Evolutionary conservation across 2,888 invertebrate genomes (phyloP).

Genomic region (Apeira syringaria): DNA sequence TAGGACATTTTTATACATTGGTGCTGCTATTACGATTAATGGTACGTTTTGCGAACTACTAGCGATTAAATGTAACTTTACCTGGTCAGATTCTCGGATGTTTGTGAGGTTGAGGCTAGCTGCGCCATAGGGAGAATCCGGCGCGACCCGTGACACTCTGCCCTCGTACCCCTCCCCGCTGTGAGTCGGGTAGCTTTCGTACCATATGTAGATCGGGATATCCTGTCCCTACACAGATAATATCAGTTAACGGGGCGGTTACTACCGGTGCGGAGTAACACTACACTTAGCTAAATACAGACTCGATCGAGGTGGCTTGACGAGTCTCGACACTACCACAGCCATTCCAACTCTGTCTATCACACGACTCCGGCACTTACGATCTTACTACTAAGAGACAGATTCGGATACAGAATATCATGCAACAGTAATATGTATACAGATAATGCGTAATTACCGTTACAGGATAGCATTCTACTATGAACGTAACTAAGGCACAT

Average conservation of each 20-base stretch:
- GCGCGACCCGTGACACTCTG: slow-evolving; percentile 94
- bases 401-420: slow-evolving; percentile 33
- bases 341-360: slow-evolving; percentile 51
- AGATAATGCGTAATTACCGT: slow-evolving; percentile 23
- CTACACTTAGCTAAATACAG: slow-evolving; percentile 41
- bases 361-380: slow-evolving; percentile 40
- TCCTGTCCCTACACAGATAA: slow-evolving; percentile 91
- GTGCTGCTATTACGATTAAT: too few species aligned
- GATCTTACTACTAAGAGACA: slow-evolving; percentile 31
- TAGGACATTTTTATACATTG: too few species aligned
- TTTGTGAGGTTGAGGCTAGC: slow-evolving; percentile 98
- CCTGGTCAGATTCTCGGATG: slow-evolving; percentile 94
- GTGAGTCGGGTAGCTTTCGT: slow-evolving; percentile 98
- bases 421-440: slow-evolving; percentile 31
- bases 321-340: slow-evolving; percentile 39
- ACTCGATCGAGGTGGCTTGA: slow-evolving; percentile 34
- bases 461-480: slow-evolving; percentile 33
- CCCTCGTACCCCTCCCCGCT: slow-evolving; percentile 97
- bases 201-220: slow-evolving; percentile 99
- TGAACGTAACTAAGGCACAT: slow-evolving; percentile 29
- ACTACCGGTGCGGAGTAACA: slow-evolving; percentile 46
- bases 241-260: slow-evolving; percentile 37
- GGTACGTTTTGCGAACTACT: too few species aligned
- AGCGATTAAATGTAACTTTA: slow-evolving; percentile 26
- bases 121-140: slow-evolving; percentile 94